Evolutionary conservation across 2,888 invertebrate genomes (phyloP).

Genomic region (Agrypnus murinus): DNA sequence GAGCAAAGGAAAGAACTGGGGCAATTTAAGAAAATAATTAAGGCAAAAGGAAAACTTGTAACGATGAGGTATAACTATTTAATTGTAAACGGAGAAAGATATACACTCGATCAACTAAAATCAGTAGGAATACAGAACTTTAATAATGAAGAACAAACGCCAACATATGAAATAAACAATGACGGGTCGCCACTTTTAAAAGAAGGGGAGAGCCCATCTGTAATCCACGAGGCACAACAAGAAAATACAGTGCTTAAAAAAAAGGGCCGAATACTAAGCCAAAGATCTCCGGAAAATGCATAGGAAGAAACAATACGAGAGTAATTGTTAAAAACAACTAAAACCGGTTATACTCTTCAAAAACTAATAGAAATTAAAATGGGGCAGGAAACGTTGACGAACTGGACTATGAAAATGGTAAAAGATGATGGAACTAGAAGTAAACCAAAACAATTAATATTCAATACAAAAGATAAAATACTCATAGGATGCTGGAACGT

Average conservation of each 20-base stretch:
- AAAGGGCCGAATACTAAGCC: too few relatives aligned
- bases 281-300: too few relatives aligned
- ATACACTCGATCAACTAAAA: slow-evolving; percentile 10
- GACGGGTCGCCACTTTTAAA: neutral
- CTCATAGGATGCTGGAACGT: too few relatives aligned
- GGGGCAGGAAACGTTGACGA: neutral
- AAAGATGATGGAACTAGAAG: too few relatives aligned
- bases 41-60: neutral
- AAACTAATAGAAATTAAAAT: neutral
- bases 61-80: slow-evolving; percentile 6
- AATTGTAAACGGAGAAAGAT: neutral
- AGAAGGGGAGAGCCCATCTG: too few relatives aligned
- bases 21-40: neutral
- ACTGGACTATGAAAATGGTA: neutral
- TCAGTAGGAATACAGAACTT: neutral
- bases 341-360: neutral
- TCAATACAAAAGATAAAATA: too few relatives aligned
- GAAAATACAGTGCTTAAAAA: too few relatives aligned
- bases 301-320: neutral
- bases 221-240: too few relatives aligned
- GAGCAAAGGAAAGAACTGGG: slow-evolving; percentile 5
- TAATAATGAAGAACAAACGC: neutral
- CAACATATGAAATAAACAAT: neutral
- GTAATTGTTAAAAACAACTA: neutral
- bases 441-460: too few relatives aligned